Conservation (phyloP, 2,888 invertebrate species). For the Sclerodermus sp. region DNA sequence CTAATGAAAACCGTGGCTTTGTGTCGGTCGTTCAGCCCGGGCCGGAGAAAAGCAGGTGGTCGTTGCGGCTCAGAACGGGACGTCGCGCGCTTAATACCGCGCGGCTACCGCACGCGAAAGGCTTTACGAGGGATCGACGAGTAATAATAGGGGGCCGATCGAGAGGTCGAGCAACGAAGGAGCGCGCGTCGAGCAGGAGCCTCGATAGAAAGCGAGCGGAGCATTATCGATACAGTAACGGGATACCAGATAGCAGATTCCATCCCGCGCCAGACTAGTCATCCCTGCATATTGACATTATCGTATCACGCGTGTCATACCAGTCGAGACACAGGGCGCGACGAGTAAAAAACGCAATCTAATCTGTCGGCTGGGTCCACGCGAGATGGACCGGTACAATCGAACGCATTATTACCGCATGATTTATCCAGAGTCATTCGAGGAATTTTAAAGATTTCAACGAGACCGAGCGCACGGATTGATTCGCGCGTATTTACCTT, state of each 20-base stretch:
- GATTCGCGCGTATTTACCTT: no score
- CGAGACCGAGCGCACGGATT: no score
- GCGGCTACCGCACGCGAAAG: not conserved
- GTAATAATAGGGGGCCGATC: no score
- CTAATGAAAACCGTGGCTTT: conserved; percentile 22
- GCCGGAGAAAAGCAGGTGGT: conserved; percentile 20
- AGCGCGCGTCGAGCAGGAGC: not conserved
- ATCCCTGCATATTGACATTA: conserved; percentile 20
- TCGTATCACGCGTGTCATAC: conserved; percentile 8
- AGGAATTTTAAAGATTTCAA: no score
- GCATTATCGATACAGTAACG: conserved; percentile 19
- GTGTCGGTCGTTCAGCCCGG: conserved; percentile 10
- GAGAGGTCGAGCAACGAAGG: not conserved
- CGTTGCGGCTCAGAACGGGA: not conserved
- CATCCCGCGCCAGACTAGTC: conserved; percentile 10
- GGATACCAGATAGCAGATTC: no score
- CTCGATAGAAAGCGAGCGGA: conserved; percentile 12
- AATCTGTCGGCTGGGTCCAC: no score
- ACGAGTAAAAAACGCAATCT: no score
- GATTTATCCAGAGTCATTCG: no score
- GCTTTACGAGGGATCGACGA: no score
- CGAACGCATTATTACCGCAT: no score
- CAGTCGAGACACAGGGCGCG: not conserved
- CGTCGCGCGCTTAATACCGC: conserved; percentile 12
- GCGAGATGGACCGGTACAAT: no score